Percentiles rank a stretch among this genome's conserved stretches.
Evolutionary conservation across 2,888 invertebrate genomes (phyloP).

Genomic region (Neria commutata): DNA sequence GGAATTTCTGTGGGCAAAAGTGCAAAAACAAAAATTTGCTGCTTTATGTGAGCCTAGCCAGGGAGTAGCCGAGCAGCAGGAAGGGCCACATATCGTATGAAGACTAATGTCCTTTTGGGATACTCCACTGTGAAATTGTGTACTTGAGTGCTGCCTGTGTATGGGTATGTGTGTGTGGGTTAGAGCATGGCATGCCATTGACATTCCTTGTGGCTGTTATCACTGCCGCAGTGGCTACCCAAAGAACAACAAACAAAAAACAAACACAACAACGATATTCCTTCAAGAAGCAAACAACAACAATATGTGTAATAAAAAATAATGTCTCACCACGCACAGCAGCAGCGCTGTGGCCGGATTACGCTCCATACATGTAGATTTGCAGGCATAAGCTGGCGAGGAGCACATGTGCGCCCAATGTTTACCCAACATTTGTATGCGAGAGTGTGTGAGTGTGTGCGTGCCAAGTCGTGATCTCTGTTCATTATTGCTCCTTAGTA

Average conservation of each 20-base stretch:
- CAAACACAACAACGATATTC: constrained; percentile 5
- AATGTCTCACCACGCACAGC: constrained; percentile 35
- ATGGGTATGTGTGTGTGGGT: constrained; percentile 9
- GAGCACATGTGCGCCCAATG: neutral
- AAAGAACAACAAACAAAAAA: constrained; percentile 26
- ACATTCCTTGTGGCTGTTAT: neutral
- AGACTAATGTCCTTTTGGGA: constrained; percentile 1
- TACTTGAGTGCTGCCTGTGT: constrained; percentile 6
- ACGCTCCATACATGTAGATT: neutral
- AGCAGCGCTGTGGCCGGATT: constrained; percentile 20
- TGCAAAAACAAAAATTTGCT: constrained; percentile 15
- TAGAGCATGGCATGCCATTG: constrained; percentile 10
- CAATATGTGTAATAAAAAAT: constrained; percentile 52
- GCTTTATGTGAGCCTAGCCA: constrained; percentile 6
- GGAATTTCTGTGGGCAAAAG: neutral
- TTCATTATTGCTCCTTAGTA: constrained; percentile 46
- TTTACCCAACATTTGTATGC: neutral
- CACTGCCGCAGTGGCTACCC: constrained; percentile 23
- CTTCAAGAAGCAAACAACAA: constrained; percentile 25
- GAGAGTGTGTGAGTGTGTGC: constrained; percentile 25
- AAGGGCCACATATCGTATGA: neutral
- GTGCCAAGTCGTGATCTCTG: constrained; percentile 34
- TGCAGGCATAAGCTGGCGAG: neutral
- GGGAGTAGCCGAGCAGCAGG: too few species aligned
- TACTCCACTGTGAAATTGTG: neutral